These are phyloP conservation scores for Procambarus virginalis DNA, from an alignment of 1,140 invertebrate genomes.

Conservation along the genomic window DNA sequence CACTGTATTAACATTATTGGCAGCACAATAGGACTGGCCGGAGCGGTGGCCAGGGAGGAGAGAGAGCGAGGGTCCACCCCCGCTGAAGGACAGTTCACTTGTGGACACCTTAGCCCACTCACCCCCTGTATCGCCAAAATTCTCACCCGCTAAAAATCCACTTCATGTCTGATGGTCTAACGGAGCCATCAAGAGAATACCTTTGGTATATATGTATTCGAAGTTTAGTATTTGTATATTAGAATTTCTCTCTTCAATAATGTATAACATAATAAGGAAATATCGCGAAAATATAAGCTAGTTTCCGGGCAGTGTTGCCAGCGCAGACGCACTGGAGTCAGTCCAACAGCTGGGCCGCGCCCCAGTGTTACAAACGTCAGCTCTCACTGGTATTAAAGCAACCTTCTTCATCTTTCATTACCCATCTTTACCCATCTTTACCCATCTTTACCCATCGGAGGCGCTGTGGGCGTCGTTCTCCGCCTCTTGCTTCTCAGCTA, in stretches of 20 bases:
- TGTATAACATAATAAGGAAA: neutral
- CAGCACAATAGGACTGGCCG: neutral
- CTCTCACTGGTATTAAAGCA: neutral
- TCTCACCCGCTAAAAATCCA: neutral
- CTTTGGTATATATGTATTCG: no score
- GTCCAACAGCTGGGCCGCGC: constrained; percentile 7
- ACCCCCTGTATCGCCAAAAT: neutral
- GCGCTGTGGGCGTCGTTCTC: no score
- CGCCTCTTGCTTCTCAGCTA: no score
- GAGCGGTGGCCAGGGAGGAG: neutral
- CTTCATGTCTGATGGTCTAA: neutral
- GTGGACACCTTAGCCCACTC: constrained; percentile 4
- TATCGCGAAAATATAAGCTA: neutral
- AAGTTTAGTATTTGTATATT: no score
- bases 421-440: no score
- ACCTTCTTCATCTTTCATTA: neutral
- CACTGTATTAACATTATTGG: neutral
- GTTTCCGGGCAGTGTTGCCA: constrained; percentile 13
- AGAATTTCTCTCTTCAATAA: no score
- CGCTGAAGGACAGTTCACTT: neutral
- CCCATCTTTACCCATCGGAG: no score
- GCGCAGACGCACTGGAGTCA: neutral
- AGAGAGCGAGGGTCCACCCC: neutral
- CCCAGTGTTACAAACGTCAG: neutral
- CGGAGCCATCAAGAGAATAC: no score